phyloP scores from a whole-genome alignment of 2,113 vertebrate species.

The Pipra filicauda region DNA sequence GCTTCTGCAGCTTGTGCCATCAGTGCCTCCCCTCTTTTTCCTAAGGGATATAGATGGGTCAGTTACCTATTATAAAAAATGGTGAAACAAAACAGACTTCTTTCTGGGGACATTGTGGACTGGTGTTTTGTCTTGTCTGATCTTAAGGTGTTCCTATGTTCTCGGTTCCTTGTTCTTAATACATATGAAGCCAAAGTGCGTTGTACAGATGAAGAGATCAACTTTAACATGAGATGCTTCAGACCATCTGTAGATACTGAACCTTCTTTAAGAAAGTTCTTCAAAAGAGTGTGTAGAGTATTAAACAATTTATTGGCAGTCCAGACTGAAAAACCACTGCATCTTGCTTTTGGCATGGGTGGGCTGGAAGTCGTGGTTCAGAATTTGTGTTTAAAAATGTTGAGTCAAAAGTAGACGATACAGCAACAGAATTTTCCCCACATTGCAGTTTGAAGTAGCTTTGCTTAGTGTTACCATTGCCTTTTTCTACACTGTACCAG shows the following conservation, averaged over 20 bases:
- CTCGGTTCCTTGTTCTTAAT: background rate
- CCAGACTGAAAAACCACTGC: background rate
- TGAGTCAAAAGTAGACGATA: background rate
- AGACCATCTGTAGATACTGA: background rate
- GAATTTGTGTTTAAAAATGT: background rate
- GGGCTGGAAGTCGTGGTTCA: background rate
- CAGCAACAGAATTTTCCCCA: background rate
- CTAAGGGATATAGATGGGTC: background rate
- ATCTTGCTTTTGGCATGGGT: background rate
- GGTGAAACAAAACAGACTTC: background rate
- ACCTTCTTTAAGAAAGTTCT: background rate
- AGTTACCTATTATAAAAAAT: background rate
- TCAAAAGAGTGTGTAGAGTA: background rate
- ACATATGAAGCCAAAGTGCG: background rate
- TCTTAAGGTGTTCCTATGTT: background rate
- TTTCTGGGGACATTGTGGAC: background rate
- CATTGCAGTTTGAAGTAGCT: background rate
- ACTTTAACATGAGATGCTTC: background rate
- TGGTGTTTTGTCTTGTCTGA: background rate
- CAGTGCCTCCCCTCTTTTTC: background rate
- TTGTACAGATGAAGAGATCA: background rate
- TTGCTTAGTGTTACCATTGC: background rate
- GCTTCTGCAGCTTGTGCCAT: background rate
- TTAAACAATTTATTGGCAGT: background rate
- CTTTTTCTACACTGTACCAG: slow-evolving; percentile 12